These are phyloP conservation scores for Denticeps clupeoides DNA, from an alignment of 2,797 vertebrate genomes.

Conservation along the genomic window DNA sequence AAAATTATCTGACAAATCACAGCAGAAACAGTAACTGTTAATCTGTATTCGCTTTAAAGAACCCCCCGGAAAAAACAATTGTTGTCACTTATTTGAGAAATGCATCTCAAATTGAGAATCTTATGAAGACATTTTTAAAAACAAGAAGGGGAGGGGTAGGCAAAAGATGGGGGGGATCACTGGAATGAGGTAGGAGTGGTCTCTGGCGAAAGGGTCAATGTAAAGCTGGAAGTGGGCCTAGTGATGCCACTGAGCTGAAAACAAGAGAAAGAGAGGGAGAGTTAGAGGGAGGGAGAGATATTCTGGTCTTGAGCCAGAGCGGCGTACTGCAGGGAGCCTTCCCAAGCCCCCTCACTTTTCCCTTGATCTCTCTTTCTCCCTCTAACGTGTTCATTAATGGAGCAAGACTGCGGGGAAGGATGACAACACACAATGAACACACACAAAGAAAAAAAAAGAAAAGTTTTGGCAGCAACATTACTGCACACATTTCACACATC, in stretches of 20 bases:
- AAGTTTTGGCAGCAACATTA: slow-evolving; percentile 33
- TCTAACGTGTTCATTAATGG: slow-evolving; percentile 58
- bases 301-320: slow-evolving; percentile 61
- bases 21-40: too few relatives aligned
- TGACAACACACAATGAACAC: slow-evolving; percentile 13
- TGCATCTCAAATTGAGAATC: slow-evolving; percentile 44
- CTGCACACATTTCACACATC: slow-evolving; percentile 40
- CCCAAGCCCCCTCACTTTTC: slow-evolving; percentile 38
- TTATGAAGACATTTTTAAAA: slow-evolving; percentile 52
- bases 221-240: neutral
- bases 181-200: too few relatives aligned
- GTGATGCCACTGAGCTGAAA: neutral
- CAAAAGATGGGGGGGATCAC: too few relatives aligned
- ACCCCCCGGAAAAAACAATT: too few relatives aligned
- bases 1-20: too few relatives aligned
- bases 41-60: too few relatives aligned
- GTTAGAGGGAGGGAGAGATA: slow-evolving; percentile 9
- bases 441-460: slow-evolving; percentile 12
- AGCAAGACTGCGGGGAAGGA: slow-evolving; percentile 12
- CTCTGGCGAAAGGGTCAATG: neutral
- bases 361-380: slow-evolving; percentile 38
- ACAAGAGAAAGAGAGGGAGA: slow-evolving; percentile 1
- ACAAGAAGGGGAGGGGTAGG: too few relatives aligned
- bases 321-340: slow-evolving; percentile 39
- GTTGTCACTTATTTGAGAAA: too few relatives aligned